Conservation (phyloP, 1,140 invertebrate genomes). For the Drosophila kohkoa region DNA sequence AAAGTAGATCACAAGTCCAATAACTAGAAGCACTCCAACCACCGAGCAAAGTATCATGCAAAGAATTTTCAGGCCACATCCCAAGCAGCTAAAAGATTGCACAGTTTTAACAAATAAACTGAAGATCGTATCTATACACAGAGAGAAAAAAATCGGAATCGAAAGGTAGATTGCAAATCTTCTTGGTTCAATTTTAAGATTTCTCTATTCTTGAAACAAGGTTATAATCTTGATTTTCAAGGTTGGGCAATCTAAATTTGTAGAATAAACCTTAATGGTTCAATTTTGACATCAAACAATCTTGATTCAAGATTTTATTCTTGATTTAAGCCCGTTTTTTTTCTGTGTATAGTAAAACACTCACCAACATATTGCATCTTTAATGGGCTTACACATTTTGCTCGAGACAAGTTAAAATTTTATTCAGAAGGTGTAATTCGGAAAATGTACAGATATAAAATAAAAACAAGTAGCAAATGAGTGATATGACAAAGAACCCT, state of each 20-base stretch:
- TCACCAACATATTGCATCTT: conserved; percentile 27
- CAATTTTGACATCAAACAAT: no score
- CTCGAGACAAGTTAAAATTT: background rate
- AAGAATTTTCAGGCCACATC: conserved; percentile 15
- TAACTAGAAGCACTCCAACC: conserved; percentile 12
- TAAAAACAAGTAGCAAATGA: background rate
- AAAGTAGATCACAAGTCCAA: conserved; percentile 43
- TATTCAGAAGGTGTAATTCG: background rate
- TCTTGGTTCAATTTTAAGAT: no score
- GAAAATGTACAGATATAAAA: background rate
- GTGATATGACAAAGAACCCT: background rate
- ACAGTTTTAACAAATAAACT: background rate
- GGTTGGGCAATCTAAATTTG: no score
- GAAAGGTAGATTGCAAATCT: no score
- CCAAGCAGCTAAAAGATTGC: background rate
- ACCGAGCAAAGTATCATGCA: background rate
- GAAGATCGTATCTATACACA: background rate
- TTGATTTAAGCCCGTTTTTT: no score
- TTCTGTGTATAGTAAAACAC: background rate
- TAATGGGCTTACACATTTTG: conserved; percentile 2
- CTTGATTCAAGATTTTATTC: no score
- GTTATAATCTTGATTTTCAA: no score
- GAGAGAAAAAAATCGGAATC: no score
- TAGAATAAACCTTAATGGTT: no score
- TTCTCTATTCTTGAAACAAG: no score